Evolutionary conservation across 2,113 vertebrate genomes (phyloP).

Genomic region (Otocyon megalotis): DNA sequence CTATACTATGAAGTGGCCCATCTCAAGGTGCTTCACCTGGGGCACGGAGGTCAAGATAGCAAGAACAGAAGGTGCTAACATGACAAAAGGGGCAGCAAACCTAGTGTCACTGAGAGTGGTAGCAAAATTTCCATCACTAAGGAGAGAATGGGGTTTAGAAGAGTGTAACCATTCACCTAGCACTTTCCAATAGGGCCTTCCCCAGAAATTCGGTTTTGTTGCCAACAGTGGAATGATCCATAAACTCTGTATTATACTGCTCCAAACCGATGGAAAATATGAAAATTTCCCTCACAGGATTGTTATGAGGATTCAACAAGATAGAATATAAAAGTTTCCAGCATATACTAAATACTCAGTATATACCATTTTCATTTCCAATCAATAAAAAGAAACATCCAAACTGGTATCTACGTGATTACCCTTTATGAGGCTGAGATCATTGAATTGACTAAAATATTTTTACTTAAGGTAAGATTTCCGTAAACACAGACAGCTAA

Average conservation of each 20-base stretch:
- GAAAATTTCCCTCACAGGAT: neutral
- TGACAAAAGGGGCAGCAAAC: neutral
- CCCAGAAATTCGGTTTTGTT: neutral
- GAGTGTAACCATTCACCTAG: neutral
- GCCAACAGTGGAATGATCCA: neutral
- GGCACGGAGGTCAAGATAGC: neutral
- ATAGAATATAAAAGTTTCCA: neutral
- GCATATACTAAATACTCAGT: neutral
- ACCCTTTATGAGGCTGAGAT: neutral
- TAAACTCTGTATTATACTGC: neutral
- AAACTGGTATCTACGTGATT: neutral
- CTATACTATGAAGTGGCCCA: no score
- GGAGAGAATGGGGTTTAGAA: neutral
- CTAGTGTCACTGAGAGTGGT: neutral
- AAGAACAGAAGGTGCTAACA: neutral
- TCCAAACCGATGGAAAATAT: neutral
- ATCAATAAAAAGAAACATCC: neutral
- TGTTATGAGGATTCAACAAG: neutral
- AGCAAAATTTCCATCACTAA: neutral
- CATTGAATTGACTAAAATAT: neutral
- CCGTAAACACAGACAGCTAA: neutral
- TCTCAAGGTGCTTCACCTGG: neutral
- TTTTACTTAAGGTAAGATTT: neutral
- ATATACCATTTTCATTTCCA: neutral
- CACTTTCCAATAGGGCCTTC: neutral